Evolutionary conservation across 2,888 invertebrate species (phyloP), one percentile per base, ranked within the genome.

Genomic region (Drosophila siamana): DNA sequence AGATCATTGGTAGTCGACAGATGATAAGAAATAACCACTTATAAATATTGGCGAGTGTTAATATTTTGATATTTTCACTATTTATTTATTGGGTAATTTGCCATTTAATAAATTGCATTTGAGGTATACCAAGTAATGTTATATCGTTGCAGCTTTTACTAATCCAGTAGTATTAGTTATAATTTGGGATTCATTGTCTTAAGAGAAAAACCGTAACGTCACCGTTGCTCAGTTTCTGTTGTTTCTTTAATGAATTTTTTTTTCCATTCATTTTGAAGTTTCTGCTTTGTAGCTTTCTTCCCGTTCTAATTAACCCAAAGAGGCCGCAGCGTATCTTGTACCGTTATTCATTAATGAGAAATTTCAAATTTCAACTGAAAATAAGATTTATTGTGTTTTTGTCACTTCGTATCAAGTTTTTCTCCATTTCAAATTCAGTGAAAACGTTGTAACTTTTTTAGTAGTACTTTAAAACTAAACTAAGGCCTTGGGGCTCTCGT

Each of bases 281-380:
- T 46, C 7, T 59, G 47, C 46, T 54, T 54, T 54, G 56, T 7
- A 24, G 57, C 63, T 78, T 78, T 75, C 74, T 69, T 64, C 73
- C 68, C 78, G 69, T 75, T 78, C 75, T 75, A 74, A 78, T 75
- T 78, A 74, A 57, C 54, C 59, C 28, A 77, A 55, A 59, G 62
- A 59, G 50, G 54, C 61, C 56, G 15, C 54, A 48, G 33, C 44
- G 36, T 26, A 22, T 44, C 22, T 15, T 43, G 13, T 19, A 52
- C 87, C 86, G 82, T 85, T 83, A 82, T 69, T 74, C 83, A 71
- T 82, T 83, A 83, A 88, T 70, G 70, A 79, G 64, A 60, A 60
- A 43, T 24, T 46, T 52, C 62, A 60, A 60, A 43, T 24, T 46
- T 52, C 62, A 60, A 44, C 48, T 62, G 62, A 65, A 78, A 63